Percentiles rank a stretch among this genome's conserved stretches.
phyloP scores from a whole-genome alignment of 2,113 vertebrate genomes.

The Lycocorax pyrrhopterus region DNA sequence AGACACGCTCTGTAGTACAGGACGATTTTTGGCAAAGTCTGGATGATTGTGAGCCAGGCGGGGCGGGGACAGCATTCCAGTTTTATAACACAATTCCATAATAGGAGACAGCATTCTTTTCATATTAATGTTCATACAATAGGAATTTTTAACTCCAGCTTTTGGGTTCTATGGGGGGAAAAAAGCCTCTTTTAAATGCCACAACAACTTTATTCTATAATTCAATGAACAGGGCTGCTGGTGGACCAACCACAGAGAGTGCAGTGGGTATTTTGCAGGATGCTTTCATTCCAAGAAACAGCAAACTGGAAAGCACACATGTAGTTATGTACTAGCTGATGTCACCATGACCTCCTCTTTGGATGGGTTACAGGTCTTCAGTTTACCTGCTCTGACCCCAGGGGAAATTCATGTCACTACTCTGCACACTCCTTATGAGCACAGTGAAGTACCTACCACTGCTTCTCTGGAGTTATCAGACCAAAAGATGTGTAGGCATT shows the following conservation, averaged over 20 bases:
- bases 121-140: slow-evolving; percentile 70
- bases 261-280: background rate
- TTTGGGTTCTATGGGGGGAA: background rate
- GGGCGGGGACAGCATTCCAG: slow-evolving; percentile 74
- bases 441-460: background rate
- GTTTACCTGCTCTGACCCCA: background rate
- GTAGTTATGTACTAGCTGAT: background rate
- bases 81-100: slow-evolving; percentile 76
- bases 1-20: slow-evolving; percentile 30
- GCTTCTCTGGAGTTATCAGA: background rate
- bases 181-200: background rate
- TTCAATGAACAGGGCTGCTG: background rate
- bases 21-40: slow-evolving; percentile 49
- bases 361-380: background rate
- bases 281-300: background rate
- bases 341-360: background rate
- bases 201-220: background rate
- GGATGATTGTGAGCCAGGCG: slow-evolving; percentile 28
- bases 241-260: background rate
- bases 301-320: background rate
- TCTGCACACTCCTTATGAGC: background rate
- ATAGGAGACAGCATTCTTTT: slow-evolving; percentile 70
- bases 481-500: background rate
- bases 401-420: background rate
- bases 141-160: slow-evolving; percentile 49